Conservation (phyloP, 2,113 vertebrate genomes). For the Delphinapterus leucas region DNA sequence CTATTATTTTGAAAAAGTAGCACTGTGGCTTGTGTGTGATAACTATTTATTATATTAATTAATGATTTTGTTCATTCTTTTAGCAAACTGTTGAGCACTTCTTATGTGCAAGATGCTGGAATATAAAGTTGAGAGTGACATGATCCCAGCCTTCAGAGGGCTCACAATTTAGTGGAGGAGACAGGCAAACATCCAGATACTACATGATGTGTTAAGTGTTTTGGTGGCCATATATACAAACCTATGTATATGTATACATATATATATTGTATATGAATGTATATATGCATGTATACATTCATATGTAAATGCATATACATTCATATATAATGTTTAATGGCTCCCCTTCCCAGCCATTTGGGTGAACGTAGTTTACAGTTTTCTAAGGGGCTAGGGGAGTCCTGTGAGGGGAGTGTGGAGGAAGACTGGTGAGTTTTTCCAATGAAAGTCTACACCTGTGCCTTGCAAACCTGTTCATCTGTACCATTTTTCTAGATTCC, state of each 20-base stretch:
- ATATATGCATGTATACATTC: no score
- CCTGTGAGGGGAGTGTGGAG: neutral
- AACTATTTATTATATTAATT: neutral
- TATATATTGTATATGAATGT: neutral
- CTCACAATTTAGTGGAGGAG: neutral
- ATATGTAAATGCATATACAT: no score
- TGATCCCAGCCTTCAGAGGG: neutral
- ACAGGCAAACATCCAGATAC: neutral
- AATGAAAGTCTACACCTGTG: neutral
- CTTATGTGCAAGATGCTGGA: neutral
- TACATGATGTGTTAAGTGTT: neutral
- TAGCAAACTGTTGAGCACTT: neutral
- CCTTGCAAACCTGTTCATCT: no score
- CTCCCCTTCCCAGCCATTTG: neutral
- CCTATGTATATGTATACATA: accelerated
- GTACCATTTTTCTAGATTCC: no score
- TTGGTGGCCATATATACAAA: neutral
- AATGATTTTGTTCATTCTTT: neutral
- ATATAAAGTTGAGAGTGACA: neutral
- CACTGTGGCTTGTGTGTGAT: neutral
- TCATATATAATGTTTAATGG: neutral
- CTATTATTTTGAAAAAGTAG: neutral
- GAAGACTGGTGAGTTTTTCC: neutral
- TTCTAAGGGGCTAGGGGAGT: neutral
- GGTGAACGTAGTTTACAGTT: neutral